Conservation (phyloP, 2,113 vertebrate species). For the Bufo bufo region DNA sequence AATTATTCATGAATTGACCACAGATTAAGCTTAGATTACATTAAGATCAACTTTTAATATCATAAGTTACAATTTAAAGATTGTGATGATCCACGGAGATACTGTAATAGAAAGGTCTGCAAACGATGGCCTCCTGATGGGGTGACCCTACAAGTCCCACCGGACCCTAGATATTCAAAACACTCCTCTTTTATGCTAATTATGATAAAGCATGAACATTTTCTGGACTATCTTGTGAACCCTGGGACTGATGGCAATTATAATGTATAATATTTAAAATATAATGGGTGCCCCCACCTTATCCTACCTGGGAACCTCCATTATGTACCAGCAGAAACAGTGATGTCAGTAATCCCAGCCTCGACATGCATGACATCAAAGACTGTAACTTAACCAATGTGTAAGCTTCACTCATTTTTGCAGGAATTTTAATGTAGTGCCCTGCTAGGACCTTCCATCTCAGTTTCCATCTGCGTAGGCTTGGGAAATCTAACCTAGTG, state of each 20-base stretch:
- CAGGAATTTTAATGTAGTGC: background rate
- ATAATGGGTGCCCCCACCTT: no score
- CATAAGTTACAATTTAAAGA: background rate
- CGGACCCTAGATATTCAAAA: no score
- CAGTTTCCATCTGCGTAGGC: background rate
- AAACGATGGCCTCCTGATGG: no score
- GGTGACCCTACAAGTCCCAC: no score
- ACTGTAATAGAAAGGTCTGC: background rate
- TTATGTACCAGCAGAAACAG: no score
- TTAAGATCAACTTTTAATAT: background rate
- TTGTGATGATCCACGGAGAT: background rate
- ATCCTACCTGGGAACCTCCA: no score
- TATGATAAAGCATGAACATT: background rate
- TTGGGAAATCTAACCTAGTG: no score
- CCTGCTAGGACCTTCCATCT: slow-evolving; percentile 5
- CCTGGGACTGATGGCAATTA: no score
- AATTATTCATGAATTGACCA: background rate
- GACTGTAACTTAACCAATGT: background rate
- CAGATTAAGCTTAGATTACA: slow-evolving; percentile 16
- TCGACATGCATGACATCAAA: no score
- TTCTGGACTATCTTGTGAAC: background rate
- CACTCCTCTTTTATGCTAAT: background rate
- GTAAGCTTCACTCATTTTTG: background rate
- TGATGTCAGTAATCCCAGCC: no score
- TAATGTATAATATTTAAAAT: no score